These are phyloP conservation scores for Megaustenia siamemsis DNA, from an alignment of 2,888 invertebrate genomes.

Conservation along the genomic window DNA sequence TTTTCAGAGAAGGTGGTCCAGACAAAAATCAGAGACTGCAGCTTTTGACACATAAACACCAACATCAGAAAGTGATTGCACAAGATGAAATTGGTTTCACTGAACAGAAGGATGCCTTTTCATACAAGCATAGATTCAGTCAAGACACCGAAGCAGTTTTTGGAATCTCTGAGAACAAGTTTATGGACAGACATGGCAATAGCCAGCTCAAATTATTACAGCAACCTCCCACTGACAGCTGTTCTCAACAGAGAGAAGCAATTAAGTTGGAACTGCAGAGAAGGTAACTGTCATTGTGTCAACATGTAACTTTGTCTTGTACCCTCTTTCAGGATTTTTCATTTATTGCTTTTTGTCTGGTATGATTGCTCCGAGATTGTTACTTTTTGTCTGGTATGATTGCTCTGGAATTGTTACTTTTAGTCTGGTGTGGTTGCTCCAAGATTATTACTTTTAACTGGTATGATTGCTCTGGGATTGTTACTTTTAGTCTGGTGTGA, in stretches of 20 bases:
- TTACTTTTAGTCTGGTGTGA: too few species aligned
- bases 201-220: neutral
- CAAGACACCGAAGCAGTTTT: conserved; percentile 28
- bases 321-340: too few species aligned
- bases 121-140: conserved; percentile 42
- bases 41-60: neutral
- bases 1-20: neutral
- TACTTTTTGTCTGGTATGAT: too few species aligned
- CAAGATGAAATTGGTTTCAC: too few species aligned
- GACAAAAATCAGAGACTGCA: neutral
- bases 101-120: neutral
- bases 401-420: too few species aligned
- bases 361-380: too few species aligned
- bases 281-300: conserved; percentile 21
- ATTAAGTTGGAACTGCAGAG: conserved; percentile 28
- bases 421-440: too few species aligned
- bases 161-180: conserved; percentile 55
- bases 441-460: too few species aligned
- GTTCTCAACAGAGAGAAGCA: neutral
- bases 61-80: conserved; percentile 31
- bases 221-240: neutral
- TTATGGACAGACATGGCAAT: conserved; percentile 68
- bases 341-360: too few species aligned
- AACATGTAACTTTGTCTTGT: too few species aligned
- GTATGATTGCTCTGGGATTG: too few species aligned